phyloP scores from a whole-genome alignment of 2,113 vertebrate species.

The Motacilla tschutschensis region DNA sequence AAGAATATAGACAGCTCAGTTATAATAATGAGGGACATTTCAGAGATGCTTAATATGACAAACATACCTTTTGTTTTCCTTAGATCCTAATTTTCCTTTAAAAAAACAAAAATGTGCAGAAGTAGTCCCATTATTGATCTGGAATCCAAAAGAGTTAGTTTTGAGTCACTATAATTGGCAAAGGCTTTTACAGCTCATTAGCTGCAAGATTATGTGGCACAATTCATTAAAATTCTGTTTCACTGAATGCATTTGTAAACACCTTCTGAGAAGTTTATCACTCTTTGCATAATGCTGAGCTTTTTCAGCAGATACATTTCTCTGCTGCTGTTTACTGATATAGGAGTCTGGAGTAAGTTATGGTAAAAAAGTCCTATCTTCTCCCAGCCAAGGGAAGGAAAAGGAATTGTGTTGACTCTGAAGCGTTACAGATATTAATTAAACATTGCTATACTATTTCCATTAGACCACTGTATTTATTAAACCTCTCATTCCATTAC shows the following conservation, averaged over 20 bases:
- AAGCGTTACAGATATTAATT: constrained; percentile 53
- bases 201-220: constrained; percentile 70
- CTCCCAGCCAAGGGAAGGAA: constrained; percentile 49
- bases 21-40: not conserved
- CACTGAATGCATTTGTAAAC: constrained; percentile 73
- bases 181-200: constrained; percentile 77
- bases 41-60: not conserved
- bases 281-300: constrained; percentile 57
- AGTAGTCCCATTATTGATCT: constrained; percentile 65
- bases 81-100: not conserved
- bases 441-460: constrained; percentile 34
- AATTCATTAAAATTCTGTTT: constrained; percentile 80
- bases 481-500: constrained; percentile 38
- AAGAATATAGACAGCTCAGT: not conserved
- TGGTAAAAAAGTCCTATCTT: constrained; percentile 53
- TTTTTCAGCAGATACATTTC: constrained; percentile 51
- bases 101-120: constrained; percentile 11
- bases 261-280: constrained; percentile 72
- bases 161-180: constrained; percentile 69
- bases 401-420: constrained; percentile 42
- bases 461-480: constrained; percentile 51
- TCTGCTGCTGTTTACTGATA: constrained; percentile 52
- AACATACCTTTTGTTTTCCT: constrained; percentile 12
- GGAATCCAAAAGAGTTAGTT: constrained; percentile 70
- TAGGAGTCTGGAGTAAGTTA: constrained; percentile 54